Base-by-base conservation (phyloP, 2,888 invertebrate species). In the Marronus borbonicus region DNA sequence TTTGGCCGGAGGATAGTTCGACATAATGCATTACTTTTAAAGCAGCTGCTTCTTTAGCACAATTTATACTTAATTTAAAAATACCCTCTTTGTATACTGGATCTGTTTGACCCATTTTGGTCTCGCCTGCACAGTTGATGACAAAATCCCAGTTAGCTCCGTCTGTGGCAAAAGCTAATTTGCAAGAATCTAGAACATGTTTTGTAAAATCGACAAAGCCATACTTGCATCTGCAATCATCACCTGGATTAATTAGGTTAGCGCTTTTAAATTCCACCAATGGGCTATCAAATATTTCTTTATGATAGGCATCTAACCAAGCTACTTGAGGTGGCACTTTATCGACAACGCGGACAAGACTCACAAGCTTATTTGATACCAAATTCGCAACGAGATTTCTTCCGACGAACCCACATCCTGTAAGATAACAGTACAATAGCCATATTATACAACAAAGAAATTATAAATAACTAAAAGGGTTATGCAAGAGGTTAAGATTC, bases 331-430 rank as follows among this genome's bases (percentile, higher is more conserved):
- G 97, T 70, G 97, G 97, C 44, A 97, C 97, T 89, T 98, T 98
- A 89, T 98, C 98, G 78, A 96, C 96, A 68, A 97, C 93, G 82
- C 95, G 92, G 81, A 97, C 90, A 84, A 91, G 91, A 85, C 93
- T 93, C 80, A 93, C 94, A 84, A 96, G 89, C 84, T 95, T 92
- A 88, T 96, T 94, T 80, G 91, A 91, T 82, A 97, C 90, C 86
- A 97, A 90, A 89, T 94, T 94, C 80, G 94, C 92, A 80, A 97
- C 94, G 83, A 97, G 90, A 90, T 97, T 95, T 85, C 97, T 93
- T 82, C 97, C 97, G 87, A 97, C 95, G 89, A 98, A 97, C 85
- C 97, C 97, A 89, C 97, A 97, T 89, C 97, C 97, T 97, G 89
- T 69, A 87, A 86, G 81, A 80, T 84, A 82, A 82, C 39, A 49